Evolutionary conservation across 2,113 vertebrate genomes (phyloP).

Genomic region (Paramisgurnus dabryanus): DNA sequence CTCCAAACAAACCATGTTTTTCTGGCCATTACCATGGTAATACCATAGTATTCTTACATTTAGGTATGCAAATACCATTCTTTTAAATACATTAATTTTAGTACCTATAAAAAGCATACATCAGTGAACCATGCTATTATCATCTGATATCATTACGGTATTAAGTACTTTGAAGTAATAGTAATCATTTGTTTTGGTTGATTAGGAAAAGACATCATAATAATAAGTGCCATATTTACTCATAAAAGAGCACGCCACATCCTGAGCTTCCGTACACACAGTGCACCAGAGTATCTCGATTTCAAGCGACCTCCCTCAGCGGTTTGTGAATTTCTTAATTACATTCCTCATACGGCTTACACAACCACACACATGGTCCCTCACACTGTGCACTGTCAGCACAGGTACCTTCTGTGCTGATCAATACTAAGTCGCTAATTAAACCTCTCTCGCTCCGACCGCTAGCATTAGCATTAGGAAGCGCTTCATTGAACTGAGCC

Average conservation of each 20-base stretch:
- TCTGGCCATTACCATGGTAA: neutral
- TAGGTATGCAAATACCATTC: too few species aligned
- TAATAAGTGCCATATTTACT: conserved; percentile 4
- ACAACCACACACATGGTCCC: neutral
- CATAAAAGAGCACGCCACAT: neutral
- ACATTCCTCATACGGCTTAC: conserved; percentile 25
- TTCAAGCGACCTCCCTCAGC: neutral
- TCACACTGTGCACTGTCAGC: conserved; percentile 33
- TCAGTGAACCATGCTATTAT: too few species aligned
- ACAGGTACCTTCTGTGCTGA: conserved; percentile 24
- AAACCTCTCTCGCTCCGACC: conserved; percentile 12
- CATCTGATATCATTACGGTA: too few species aligned
- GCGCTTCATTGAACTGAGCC: conserved; percentile 17
- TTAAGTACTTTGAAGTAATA: too few species aligned
- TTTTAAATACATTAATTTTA: too few species aligned
- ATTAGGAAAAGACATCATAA: neutral
- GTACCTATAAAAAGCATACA: too few species aligned
- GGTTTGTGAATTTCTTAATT: conserved; percentile 37
- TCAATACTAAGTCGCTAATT: conserved; percentile 40
- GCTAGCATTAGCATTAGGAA: conserved; percentile 34
- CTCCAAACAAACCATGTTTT: neutral
- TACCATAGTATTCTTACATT: neutral
- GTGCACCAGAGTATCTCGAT: conserved; percentile 10
- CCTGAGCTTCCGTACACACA: neutral
- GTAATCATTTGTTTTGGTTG: neutral